A percentile compares a stretch with the other conserved stretches of the same genome.
phyloP scores from a whole-genome alignment of 2,888 invertebrate genomes.

The Acholoe squamosa region DNA sequence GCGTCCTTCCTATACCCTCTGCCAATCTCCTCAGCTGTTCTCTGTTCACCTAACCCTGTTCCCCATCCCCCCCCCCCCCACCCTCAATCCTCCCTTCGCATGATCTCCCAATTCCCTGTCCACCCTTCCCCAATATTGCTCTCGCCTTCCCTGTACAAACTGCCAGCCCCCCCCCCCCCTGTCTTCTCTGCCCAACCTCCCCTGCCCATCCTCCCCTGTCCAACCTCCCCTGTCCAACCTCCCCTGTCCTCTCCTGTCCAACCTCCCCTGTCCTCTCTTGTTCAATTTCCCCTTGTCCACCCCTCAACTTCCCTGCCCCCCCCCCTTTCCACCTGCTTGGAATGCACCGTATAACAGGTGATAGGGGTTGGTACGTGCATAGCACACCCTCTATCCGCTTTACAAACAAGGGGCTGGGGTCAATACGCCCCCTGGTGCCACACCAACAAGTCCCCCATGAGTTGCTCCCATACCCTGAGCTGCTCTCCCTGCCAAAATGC shows the following conservation, averaged over 20 bases:
- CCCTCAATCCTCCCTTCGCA: background rate
- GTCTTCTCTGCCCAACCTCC: background rate
- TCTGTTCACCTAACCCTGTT: background rate
- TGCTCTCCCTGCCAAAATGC: background rate
- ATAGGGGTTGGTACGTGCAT: background rate
- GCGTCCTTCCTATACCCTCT: background rate
- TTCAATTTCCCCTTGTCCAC: background rate
- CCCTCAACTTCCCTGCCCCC: background rate
- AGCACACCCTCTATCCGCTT: background rate
- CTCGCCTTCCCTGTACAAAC: background rate
- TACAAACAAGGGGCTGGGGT: background rate
- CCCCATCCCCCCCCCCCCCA: background rate
- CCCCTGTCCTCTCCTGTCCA: background rate
- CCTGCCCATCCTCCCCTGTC: background rate
- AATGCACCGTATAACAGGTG: background rate
- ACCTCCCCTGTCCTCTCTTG: background rate
- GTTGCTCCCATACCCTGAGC: background rate
- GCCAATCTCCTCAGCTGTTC: background rate
- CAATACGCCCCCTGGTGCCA: background rate
- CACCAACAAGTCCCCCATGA: slow-evolving; percentile 33
- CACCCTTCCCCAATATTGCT: background rate
- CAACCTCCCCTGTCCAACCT: background rate
- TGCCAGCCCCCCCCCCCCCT: background rate
- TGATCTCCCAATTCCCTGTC: background rate
- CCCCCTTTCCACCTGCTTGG: background rate